Conservation (phyloP, 23 tunicate genomes). For the Pegea sp. region DNA sequence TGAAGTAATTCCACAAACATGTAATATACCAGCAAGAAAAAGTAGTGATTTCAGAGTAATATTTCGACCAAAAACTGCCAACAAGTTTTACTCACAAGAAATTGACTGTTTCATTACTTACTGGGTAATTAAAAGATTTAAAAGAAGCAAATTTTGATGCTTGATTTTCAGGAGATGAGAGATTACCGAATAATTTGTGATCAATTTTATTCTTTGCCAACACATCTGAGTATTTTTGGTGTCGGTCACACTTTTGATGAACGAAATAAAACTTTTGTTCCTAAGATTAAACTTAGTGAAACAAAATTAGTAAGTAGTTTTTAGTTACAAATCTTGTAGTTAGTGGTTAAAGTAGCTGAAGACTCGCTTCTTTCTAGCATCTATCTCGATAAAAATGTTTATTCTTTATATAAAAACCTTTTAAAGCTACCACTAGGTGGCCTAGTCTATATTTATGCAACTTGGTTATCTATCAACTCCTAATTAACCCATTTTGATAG, state of each 20-base stretch:
- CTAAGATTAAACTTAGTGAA: slow-evolving; percentile 11
- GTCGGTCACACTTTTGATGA: slow-evolving; percentile 68
- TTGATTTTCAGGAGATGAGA: slow-evolving; percentile 41
- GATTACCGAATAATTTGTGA: slow-evolving; percentile 57
- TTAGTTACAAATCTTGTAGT: no score
- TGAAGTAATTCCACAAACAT: slow-evolving; percentile 29
- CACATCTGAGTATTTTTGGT: slow-evolving; percentile 45
- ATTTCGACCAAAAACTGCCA: slow-evolving; percentile 41
- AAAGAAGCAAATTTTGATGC: no score
- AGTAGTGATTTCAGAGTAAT: slow-evolving; percentile 36
- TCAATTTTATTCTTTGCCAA: slow-evolving; percentile 18
- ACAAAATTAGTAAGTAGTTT: slow-evolving; percentile 18
- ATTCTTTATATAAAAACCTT: no score
- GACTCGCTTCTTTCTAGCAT: no score
- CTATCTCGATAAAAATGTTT: no score
- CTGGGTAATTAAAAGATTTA: no score
- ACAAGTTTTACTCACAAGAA: slow-evolving; percentile 38
- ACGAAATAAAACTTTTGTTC: slow-evolving; percentile 37
- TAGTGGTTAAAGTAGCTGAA: no score
- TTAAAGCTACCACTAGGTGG: no score
- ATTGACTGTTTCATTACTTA: slow-evolving; percentile 63
- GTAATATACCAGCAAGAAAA: slow-evolving; percentile 69
- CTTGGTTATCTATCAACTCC: no score
- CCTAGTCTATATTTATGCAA: no score
- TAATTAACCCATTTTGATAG: no score